Evolutionary conservation across 2,888 invertebrate species (phyloP).

Genomic region (Strigamia crassipes): DNA sequence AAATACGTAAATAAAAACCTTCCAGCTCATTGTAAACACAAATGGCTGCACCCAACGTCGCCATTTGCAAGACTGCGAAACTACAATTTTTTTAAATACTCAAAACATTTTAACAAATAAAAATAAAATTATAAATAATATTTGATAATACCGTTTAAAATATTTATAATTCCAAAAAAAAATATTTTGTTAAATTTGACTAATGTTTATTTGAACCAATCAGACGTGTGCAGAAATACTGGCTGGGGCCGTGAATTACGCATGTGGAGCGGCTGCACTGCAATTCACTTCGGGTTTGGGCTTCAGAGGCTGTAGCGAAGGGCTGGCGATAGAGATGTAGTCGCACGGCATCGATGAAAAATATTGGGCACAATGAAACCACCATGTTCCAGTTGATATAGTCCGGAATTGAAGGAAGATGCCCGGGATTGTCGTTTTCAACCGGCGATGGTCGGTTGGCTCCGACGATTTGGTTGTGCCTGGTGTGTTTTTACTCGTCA

Average conservation of each 20-base stretch:
- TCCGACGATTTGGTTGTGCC: slow-evolving; percentile 87
- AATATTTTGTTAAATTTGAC: neutral
- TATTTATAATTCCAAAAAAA: too few relatives aligned
- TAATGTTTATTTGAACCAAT: neutral
- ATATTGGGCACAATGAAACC: neutral
- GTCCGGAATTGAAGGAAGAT: slow-evolving; percentile 61
- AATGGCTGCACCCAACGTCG: neutral
- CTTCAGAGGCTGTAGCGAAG: neutral
- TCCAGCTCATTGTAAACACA: too few relatives aligned
- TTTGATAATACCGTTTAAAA: neutral
- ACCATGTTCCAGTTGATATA: neutral
- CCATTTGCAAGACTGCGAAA: neutral
- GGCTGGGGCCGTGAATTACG: neutral
- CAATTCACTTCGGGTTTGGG: neutral
- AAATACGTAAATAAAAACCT: too few relatives aligned
- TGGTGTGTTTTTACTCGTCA: slow-evolving; percentile 73
- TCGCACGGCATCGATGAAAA: neutral
- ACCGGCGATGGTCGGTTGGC: slow-evolving; percentile 84
- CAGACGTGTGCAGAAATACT: neutral
- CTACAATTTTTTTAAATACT: neutral
- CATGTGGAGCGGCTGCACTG: neutral
- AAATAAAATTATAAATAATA: neutral
- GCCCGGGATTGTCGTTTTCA: slow-evolving; percentile 84
- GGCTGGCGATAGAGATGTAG: neutral
- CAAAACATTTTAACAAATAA: neutral